These are phyloP conservation scores for Xanthorhoe spadicearia DNA, from an alignment of 2,888 invertebrate genomes.

Conservation along the genomic window DNA sequence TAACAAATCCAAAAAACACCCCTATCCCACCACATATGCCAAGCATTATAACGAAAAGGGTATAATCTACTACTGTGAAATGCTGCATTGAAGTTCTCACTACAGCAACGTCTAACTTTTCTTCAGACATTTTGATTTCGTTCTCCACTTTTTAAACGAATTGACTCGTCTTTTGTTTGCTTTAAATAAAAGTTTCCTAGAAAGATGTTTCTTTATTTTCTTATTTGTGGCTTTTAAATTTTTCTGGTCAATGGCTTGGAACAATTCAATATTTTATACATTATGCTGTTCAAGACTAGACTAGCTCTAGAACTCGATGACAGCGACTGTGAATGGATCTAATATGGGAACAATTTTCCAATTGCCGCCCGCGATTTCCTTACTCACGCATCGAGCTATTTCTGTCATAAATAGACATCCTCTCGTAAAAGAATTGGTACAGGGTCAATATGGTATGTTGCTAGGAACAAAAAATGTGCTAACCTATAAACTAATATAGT, in stretches of 20 bases:
- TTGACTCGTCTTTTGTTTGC: not conserved
- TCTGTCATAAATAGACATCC: conserved; percentile 65
- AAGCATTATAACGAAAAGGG: conserved; percentile 89
- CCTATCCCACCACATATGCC: conserved; percentile 89
- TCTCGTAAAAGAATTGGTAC: conserved; percentile 31
- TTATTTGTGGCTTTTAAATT: not conserved
- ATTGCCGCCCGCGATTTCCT: conserved; percentile 69
- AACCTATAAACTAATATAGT: too few relatives aligned
- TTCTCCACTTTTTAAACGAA: not conserved
- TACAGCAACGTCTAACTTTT: conserved; percentile 56
- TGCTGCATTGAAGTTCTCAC: conserved; percentile 65
- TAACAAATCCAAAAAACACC: conserved; percentile 90
- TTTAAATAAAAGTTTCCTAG: not conserved
- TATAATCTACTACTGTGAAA: conserved; percentile 87
- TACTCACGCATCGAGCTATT: conserved; percentile 59
- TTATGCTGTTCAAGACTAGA: conserved; percentile 16
- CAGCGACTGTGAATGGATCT: conserved; percentile 42
- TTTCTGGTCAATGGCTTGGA: conserved; percentile 5
- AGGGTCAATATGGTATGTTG: conserved; percentile 17
- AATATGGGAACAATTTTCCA: conserved; percentile 63
- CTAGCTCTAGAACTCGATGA: conserved; percentile 36
- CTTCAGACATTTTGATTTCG: conserved; percentile 47
- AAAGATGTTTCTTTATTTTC: not conserved
- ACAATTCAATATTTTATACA: not conserved
- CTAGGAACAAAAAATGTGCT: conserved; percentile 8